Conservation (phyloP, 2,888 invertebrate species). For the Euphydryas editha region DNA sequence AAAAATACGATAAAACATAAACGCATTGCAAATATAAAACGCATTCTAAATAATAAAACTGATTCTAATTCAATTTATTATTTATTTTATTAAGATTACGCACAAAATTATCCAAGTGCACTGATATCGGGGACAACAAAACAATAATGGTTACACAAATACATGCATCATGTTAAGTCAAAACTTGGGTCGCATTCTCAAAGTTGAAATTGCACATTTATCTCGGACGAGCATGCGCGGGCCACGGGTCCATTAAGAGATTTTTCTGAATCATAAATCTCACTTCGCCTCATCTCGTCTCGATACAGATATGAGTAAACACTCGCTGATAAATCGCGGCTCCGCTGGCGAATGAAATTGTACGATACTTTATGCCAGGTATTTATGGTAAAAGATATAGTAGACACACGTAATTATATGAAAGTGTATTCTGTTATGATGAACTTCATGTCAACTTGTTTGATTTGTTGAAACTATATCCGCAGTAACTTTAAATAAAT, state of each 20-base stretch:
- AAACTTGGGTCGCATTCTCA: slow-evolving; percentile 79
- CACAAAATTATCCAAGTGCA: neutral
- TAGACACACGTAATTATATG: neutral
- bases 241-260: slow-evolving; percentile 81
- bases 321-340: slow-evolving; percentile 48
- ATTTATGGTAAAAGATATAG: neutral
- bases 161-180: slow-evolving; percentile 77
- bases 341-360: slow-evolving; percentile 41
- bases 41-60: too few species aligned
- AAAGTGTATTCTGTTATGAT: neutral
- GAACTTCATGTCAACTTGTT: neutral
- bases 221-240: slow-evolving; percentile 75
- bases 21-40: neutral
- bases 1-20: too few species aligned
- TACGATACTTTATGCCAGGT: slow-evolving; percentile 20
- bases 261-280: slow-evolving; percentile 83
- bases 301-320: slow-evolving; percentile 79
- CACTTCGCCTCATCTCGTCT: slow-evolving; percentile 78
- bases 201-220: slow-evolving; percentile 83
- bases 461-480: neutral
- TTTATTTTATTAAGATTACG: neutral
- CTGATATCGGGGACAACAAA: slow-evolving; percentile 37
- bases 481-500: too few species aligned
- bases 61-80: too few species aligned
- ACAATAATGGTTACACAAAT: slow-evolving; percentile 57